Evolutionary conservation across 2,888 invertebrate species (phyloP).

Genomic region (Flexamia atlantica): DNA sequence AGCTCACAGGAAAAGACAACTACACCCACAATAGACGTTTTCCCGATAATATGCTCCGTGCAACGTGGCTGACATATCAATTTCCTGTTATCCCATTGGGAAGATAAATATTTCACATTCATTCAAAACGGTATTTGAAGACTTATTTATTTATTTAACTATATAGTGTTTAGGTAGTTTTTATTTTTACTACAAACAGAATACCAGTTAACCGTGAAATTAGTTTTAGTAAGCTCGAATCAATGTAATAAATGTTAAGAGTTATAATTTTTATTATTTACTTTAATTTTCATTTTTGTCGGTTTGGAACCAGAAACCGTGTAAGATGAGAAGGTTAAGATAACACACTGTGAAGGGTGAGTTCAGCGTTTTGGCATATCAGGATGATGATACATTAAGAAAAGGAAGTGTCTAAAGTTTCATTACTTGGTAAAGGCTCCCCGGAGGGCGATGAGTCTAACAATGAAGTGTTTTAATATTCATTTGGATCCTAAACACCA

Average conservation of each 20-base stretch:
- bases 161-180: background rate
- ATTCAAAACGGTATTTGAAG: background rate
- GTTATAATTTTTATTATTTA: too few species aligned
- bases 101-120: background rate
- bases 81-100: background rate
- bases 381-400: background rate
- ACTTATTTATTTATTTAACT: background rate
- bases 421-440: background rate
- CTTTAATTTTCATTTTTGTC: too few species aligned
- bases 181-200: too few species aligned
- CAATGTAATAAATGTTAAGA: too few species aligned
- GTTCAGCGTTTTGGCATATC: background rate
- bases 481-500: too few species aligned
- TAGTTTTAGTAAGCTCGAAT: too few species aligned
- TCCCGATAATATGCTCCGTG: background rate
- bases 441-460: background rate
- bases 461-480: constrained; percentile 18
- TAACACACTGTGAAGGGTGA: too few species aligned
- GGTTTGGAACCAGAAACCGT: too few species aligned
- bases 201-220: too few species aligned
- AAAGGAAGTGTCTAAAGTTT: constrained; percentile 5
- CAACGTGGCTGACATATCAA: background rate
- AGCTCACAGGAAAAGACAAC: background rate
- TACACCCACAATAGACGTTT: background rate
- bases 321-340: too few species aligned